Evolutionary conservation across 2,888 invertebrate species (phyloP).

Genomic region (Tetheella fluctuosa): DNA sequence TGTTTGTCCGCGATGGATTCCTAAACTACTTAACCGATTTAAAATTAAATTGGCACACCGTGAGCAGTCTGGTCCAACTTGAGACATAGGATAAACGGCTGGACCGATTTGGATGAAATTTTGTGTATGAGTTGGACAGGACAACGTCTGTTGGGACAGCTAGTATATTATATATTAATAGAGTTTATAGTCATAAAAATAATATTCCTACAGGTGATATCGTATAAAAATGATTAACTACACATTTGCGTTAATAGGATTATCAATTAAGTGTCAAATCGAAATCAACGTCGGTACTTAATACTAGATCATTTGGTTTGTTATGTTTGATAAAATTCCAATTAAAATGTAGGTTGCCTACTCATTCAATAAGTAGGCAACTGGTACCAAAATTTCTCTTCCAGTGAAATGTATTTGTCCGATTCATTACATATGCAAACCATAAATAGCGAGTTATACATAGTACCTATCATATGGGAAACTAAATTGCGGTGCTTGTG

Average conservation of each 20-base stretch:
- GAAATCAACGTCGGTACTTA: neutral
- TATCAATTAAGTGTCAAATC: neutral
- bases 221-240: constrained; percentile 4
- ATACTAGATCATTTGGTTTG: neutral
- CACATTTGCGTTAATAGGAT: neutral
- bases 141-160: too few species aligned
- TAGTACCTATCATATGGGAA: constrained; percentile 39
- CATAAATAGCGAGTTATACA: constrained; percentile 49
- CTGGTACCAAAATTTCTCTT: constrained; percentile 47
- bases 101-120: too few species aligned
- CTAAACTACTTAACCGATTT: too few species aligned
- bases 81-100: too few species aligned
- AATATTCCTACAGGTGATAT: neutral
- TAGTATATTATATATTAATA: too few species aligned
- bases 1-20: too few species aligned
- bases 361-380: constrained; percentile 17
- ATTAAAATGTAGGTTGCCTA: constrained; percentile 9
- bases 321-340: neutral
- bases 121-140: too few species aligned
- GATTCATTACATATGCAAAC: constrained; percentile 62
- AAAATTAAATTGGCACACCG: too few species aligned
- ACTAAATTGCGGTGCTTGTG: constrained; percentile 14
- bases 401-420: constrained; percentile 43
- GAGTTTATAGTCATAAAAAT: neutral
- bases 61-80: too few species aligned